Base-by-base conservation (phyloP, 1,140 invertebrate genomes). In the Acromyrmex charruanus region DNA sequence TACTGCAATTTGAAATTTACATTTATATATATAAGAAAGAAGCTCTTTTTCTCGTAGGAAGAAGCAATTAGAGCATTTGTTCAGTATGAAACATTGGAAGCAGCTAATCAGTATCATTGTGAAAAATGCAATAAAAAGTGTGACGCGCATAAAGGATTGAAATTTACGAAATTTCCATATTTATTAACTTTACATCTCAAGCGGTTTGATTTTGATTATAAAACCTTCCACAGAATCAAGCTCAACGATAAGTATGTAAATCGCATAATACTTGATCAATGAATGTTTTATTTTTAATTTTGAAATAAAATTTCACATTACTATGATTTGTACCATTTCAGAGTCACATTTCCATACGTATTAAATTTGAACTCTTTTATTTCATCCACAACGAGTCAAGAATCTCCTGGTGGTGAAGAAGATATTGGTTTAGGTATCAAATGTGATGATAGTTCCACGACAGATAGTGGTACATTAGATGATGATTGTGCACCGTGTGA, bases 141-240 rank as follows among this genome's bases (percentile, higher is more conserved):
- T 94, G 97, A 99, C 95, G 98, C 98, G 49, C 98, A 99, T 92
- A 99, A 99, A 96, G 98, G 98, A 53, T 96, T 99, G 21, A 98
- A 98, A 93, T 99, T 99, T 93, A 97, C 97, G 14, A 97, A 97
- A 82, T 98, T 99, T 95, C 98, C 98, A 0, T 99, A 99, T 94
- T 95, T 99, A 66, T 94, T 99, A 18, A 98, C 98, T 0, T 94
- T 99, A 85, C 98, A 99, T 93, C 95, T 99, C 77, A 99, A 99
- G 94, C 96, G 98, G 82, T 99, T 99, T 95, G 98, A 99, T 95
- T 99, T 99, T 95, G 98, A 99, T 94, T 98, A 98, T 91, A 96
- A 96, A 75, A 98, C 97, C 12, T 97, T 98, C 95, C 97, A 98
- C 92, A 96, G 98, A 86, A 98, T 99, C 84, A 99, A 99, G 95